These are phyloP conservation scores for Calephelis nemesis DNA, from an alignment of 1,140 invertebrate genomes.

Conservation along the genomic window DNA sequence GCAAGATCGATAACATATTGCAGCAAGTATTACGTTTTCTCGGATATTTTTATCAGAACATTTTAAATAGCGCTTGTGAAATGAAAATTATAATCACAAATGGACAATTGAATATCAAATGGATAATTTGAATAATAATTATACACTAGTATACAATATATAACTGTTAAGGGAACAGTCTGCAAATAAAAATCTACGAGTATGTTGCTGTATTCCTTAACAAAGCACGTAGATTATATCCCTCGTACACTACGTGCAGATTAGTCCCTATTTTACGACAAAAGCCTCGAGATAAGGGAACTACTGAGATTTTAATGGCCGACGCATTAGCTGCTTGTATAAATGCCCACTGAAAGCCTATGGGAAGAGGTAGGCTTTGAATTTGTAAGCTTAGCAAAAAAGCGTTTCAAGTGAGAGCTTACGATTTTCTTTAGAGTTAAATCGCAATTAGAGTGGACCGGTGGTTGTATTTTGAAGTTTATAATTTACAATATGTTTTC, in stretches of 20 bases:
- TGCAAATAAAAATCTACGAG: neutral
- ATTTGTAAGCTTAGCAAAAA: conserved; percentile 12
- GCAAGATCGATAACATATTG: too few species aligned
- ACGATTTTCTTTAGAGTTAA: neutral
- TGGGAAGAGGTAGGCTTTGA: conserved; percentile 14
- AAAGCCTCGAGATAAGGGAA: conserved; percentile 32
- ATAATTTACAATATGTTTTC: too few species aligned
- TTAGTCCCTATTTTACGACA: conserved; percentile 36
- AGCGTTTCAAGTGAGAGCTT: conserved; percentile 3
- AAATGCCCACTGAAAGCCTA: conserved; percentile 22
- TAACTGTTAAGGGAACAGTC: neutral
- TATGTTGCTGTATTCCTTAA: conserved; percentile 2
- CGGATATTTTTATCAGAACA: too few species aligned
- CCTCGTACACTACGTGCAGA: conserved; percentile 18
- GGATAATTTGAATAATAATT: too few species aligned
- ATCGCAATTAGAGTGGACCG: conserved; percentile 1
- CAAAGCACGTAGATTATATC: conserved; percentile 11
- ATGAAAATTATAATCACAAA: too few species aligned
- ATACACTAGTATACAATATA: too few species aligned
- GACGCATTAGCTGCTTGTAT: conserved; percentile 25
- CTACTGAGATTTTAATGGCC: conserved; percentile 29
- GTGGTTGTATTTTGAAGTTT: too few species aligned
- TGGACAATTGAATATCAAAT: too few species aligned
- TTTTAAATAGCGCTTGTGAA: too few species aligned
- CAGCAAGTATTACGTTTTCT: too few species aligned